These are phyloP conservation scores for Colletes collaris DNA, from an alignment of 2,888 invertebrate species.

Conservation along the genomic window DNA sequence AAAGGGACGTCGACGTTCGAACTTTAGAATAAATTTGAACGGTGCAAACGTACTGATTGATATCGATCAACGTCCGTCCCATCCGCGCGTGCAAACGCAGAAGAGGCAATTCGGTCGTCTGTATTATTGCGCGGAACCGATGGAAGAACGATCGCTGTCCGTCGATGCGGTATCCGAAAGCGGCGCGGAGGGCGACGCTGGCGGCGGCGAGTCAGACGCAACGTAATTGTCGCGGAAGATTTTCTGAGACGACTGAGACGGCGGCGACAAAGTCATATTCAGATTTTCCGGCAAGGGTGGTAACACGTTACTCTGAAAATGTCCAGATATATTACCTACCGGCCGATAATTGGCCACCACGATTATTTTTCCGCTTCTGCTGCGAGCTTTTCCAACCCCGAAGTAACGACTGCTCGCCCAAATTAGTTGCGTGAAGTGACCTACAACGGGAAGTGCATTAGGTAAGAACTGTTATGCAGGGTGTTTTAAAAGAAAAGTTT, in stretches of 20 bases:
- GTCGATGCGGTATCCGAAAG: slow-evolving; percentile 59
- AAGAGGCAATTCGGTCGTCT: slow-evolving; percentile 76
- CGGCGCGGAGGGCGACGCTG: slow-evolving; percentile 31
- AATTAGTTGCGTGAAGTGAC: slow-evolving; percentile 94
- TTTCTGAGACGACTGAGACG: slow-evolving; percentile 61
- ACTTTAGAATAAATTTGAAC: too few species aligned
- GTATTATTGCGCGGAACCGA: slow-evolving; percentile 76
- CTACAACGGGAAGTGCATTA: slow-evolving; percentile 80
- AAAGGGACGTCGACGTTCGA: too few species aligned
- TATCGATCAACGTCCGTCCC: slow-evolving; percentile 66
- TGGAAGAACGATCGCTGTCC: slow-evolving; percentile 56
- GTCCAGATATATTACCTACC: slow-evolving; percentile 90
- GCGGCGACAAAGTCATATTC: slow-evolving; percentile 81
- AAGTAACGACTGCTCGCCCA: slow-evolving; percentile 91
- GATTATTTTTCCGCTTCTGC: slow-evolving; percentile 90
- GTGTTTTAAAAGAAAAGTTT: too few species aligned
- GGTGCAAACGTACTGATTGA: not conserved
- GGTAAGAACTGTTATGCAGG: not conserved
- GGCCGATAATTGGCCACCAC: slow-evolving; percentile 94
- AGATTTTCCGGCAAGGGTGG: slow-evolving; percentile 88
- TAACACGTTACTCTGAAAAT: slow-evolving; percentile 90
- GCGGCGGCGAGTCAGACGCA: slow-evolving; percentile 29
- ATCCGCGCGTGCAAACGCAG: slow-evolving; percentile 74
- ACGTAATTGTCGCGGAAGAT: slow-evolving; percentile 40
- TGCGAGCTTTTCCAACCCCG: slow-evolving; percentile 92